Conservation (phyloP, 1,140 invertebrate genomes). For the Panulirus ornatus region DNA sequence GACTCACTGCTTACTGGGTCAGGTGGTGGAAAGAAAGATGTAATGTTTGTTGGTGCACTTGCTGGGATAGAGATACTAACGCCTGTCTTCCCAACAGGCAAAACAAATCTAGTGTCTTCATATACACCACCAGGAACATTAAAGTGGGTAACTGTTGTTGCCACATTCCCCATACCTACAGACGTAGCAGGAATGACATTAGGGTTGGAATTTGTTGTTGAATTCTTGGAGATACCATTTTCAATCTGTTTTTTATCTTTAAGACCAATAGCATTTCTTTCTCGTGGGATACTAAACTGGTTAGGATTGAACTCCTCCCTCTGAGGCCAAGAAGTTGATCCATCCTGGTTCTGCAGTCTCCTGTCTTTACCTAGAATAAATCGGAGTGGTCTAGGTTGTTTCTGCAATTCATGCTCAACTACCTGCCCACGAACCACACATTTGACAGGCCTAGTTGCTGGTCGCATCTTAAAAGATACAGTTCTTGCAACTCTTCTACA, state of each 20-base stretch:
- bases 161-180: neutral
- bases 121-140: neutral
- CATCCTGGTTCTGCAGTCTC: neutral
- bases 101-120: neutral
- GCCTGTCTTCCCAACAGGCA: conserved; percentile 46
- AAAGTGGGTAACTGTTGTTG: neutral
- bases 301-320: conserved; percentile 15
- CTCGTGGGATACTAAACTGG: neutral
- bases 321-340: neutral
- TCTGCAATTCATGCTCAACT: neutral
- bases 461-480: conserved; percentile 6
- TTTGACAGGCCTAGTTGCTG: neutral
- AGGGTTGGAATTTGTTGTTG: neutral
- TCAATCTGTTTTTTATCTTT: neutral
- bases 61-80: conserved; percentile 34
- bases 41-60: conserved; percentile 7
- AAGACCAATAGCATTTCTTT: neutral
- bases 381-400: neutral
- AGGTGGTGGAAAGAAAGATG: neutral
- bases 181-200: neutral
- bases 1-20: neutral
- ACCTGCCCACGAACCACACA: neutral
- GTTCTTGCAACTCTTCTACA: neutral
- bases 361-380: conserved; percentile 5
- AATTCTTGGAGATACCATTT: neutral